Conservation (phyloP, 2,888 invertebrate genomes). For the Helicoverpa assulta region DNA sequence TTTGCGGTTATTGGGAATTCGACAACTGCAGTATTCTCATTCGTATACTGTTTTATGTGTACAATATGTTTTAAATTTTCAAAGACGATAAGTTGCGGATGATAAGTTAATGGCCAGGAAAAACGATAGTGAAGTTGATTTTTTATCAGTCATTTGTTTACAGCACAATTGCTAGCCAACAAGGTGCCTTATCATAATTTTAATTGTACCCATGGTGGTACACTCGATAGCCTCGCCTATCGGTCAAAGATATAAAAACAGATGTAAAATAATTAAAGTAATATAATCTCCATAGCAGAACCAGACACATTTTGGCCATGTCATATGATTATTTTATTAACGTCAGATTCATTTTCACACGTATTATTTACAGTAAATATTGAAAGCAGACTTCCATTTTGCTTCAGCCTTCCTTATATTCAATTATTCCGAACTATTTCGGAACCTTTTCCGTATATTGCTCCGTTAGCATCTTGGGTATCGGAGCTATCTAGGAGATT, state of each 20-base stretch:
- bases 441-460: slow-evolving; percentile 7
- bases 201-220: slow-evolving; percentile 13
- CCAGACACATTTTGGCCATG: slow-evolving; percentile 45
- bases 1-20: background rate
- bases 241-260: slow-evolving; percentile 47
- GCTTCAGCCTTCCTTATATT: background rate
- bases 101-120: background rate
- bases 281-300: slow-evolving; percentile 21
- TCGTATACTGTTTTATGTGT: background rate
- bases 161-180: slow-evolving; percentile 13
- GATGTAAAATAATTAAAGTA: slow-evolving; percentile 43
- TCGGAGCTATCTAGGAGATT: slow-evolving; percentile 7
- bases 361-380: slow-evolving; percentile 9
- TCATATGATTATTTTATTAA: slow-evolving; percentile 23
- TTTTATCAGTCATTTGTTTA: slow-evolving; percentile 30
- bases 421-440: background rate
- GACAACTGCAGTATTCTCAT: background rate
- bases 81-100: background rate
- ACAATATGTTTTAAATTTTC: background rate
- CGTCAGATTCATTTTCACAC: slow-evolving; percentile 12
- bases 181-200: slow-evolving; percentile 20
- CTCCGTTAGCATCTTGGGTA: background rate
- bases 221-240: slow-evolving; percentile 28
- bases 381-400: background rate
- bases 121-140: slow-evolving; percentile 8